Conservation (phyloP, 2,797 vertebrate genomes). For the Eidolon dupreanum region DNA sequence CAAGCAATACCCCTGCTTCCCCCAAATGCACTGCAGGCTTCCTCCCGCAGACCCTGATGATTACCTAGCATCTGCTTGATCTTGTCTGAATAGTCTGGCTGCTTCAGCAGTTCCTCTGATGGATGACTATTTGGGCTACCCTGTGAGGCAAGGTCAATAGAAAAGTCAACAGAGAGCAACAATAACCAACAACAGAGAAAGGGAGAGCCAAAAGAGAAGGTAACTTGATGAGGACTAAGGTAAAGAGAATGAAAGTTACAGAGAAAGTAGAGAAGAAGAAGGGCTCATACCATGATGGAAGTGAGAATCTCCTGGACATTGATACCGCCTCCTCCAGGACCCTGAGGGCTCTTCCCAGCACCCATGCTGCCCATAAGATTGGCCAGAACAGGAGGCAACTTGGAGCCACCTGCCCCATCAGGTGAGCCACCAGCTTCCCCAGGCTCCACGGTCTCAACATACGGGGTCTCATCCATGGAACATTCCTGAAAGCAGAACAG, state of each 20-base stretch:
- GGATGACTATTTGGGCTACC: constrained; percentile 92
- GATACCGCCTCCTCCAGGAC: constrained; percentile 85
- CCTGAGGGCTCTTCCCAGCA: constrained; percentile 81
- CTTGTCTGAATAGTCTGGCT: constrained; percentile 95
- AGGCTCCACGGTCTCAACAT: constrained; percentile 89
- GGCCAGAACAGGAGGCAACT: constrained; percentile 94
- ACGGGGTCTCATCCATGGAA: constrained; percentile 88
- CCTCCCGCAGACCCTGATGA: constrained; percentile 78
- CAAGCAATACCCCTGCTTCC: not conserved
- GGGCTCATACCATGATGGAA: constrained; percentile 92
- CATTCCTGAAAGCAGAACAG: constrained; percentile 87
- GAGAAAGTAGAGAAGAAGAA: not conserved
- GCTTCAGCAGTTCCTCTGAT: constrained; percentile 94
- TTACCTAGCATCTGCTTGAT: constrained; percentile 95
- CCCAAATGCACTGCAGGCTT: not conserved
- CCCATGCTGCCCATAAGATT: constrained; percentile 96
- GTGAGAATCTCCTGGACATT: constrained; percentile 97
- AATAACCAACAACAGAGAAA: not conserved
- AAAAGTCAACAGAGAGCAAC: not conserved
- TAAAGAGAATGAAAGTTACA: not conserved
- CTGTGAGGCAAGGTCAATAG: constrained; percentile 65
- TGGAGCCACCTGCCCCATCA: constrained; percentile 88
- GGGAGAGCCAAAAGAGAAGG: not conserved
- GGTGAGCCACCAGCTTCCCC: constrained; percentile 79
- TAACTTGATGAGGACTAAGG: not conserved